Evolutionary conservation across 1,140 invertebrate genomes (phyloP).

Genomic region (Drosophila erecta): DNA sequence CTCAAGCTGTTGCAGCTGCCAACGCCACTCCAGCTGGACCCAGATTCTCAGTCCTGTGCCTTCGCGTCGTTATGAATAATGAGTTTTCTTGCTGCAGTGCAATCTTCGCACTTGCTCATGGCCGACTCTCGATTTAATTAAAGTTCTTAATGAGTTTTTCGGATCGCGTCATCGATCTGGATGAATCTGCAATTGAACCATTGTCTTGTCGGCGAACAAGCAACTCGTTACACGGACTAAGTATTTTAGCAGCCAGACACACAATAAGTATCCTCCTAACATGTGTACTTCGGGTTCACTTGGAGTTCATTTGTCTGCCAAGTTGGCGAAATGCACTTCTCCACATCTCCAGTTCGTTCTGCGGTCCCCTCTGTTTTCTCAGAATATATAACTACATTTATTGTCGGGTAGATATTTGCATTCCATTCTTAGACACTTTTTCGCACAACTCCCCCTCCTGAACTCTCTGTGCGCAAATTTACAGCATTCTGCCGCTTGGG

Average conservation of each 20-base stretch:
- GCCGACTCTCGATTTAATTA: conserved; percentile 71
- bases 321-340: conserved; percentile 72
- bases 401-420: conserved; percentile 60
- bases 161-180: conserved; percentile 72
- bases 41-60: conserved; percentile 32
- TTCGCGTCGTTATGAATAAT: conserved; percentile 71
- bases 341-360: conserved; percentile 74
- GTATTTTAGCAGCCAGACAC: conserved; percentile 8
- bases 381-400: conserved; percentile 36
- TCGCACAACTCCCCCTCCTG: neutral
- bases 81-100: conserved; percentile 35
- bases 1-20: conserved; percentile 38
- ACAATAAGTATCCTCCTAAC: conserved; percentile 22
- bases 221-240: conserved; percentile 18
- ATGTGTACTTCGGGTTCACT: conserved; percentile 27
- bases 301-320: conserved; percentile 78
- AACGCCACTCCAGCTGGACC: conserved; percentile 16
- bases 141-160: conserved; percentile 79
- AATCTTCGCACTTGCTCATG: conserved; percentile 17
- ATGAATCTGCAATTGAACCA: conserved; percentile 53
- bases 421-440: conserved; percentile 28
- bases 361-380: conserved; percentile 60
- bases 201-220: conserved; percentile 48
- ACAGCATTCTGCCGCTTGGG: conserved; percentile 53
- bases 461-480: conserved; percentile 47